phyloP scores from a whole-genome alignment of 1,140 invertebrate genomes.

The Apolygus lucorum region DNA sequence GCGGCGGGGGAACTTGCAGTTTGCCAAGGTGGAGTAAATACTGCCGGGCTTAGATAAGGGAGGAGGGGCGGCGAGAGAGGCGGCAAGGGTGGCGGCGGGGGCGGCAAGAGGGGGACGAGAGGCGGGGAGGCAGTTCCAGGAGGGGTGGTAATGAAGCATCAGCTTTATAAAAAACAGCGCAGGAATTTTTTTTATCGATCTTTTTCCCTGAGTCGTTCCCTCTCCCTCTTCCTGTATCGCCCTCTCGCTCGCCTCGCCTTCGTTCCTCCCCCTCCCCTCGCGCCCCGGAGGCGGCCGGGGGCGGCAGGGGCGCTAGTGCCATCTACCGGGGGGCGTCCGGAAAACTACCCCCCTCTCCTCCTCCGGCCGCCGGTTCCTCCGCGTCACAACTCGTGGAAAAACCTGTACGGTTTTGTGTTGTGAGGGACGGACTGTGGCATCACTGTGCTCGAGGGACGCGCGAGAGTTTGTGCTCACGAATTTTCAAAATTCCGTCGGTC shows the following conservation, averaged over 20 bases:
- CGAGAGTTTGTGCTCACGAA: too few species aligned
- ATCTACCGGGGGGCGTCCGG: constrained; percentile 18
- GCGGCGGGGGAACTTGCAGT: neutral
- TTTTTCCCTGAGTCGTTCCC: constrained; percentile 27
- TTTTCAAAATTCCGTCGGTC: too few species aligned
- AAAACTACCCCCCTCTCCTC: neutral
- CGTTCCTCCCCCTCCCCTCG: neutral
- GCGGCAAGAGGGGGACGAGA: constrained; percentile 1
- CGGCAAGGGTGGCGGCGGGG: neutral
- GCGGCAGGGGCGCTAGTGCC: constrained; percentile 9
- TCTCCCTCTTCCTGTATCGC: neutral
- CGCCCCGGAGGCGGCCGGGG: neutral
- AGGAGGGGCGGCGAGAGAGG: neutral
- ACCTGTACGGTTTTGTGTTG: constrained; percentile 15
- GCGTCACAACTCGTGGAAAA: neutral
- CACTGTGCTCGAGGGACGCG: too few species aligned
- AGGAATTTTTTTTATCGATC: constrained; percentile 36
- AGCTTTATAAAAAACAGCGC: constrained; percentile 36
- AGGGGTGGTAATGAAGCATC: constrained; percentile 31
- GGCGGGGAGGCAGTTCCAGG: neutral
- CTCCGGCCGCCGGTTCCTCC: neutral
- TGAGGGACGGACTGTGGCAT: constrained; percentile 3
- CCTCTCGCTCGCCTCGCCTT: constrained; percentile 3
- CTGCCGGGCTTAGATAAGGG: neutral
- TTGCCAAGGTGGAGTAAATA: neutral